A percentile compares a stretch with the other conserved stretches of the same genome.
Evolutionary conservation across 2,113 vertebrate species (phyloP).

Genomic region (Eretmochelys imbricata): DNA sequence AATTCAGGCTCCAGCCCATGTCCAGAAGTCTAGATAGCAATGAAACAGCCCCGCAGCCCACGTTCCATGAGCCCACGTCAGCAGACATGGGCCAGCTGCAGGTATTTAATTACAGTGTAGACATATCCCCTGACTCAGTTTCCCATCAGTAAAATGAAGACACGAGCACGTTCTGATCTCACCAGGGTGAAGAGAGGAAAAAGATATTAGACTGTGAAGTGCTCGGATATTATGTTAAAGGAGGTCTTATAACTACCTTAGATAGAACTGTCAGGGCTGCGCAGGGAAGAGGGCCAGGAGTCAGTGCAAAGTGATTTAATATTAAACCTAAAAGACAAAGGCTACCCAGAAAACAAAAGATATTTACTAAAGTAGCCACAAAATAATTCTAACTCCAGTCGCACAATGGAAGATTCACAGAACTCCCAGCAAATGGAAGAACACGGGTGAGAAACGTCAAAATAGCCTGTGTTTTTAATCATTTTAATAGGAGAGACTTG

Average conservation of each 20-base stretch:
- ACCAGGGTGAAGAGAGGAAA: background rate
- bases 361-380: background rate
- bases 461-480: background rate
- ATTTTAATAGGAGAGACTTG: constrained; percentile 17
- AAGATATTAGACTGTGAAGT: background rate
- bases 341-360: background rate
- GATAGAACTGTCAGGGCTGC: background rate
- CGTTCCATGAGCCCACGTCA: background rate
- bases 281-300: background rate
- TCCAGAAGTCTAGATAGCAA: background rate
- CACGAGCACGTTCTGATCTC: background rate
- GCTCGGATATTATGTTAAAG: background rate
- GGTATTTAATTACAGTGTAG: background rate
- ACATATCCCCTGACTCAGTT: background rate
- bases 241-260: background rate
- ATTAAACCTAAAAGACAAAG: background rate
- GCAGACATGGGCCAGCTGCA: background rate
- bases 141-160: background rate
- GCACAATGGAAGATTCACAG: background rate
- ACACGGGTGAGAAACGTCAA: background rate
- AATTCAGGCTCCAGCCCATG: background rate
- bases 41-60: background rate
- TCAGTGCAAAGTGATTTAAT: background rate
- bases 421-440: background rate
- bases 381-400: background rate